These are phyloP conservation scores for Gobiocypris rarus DNA, from an alignment of 2,113 vertebrate genomes.

Conservation along the genomic window DNA sequence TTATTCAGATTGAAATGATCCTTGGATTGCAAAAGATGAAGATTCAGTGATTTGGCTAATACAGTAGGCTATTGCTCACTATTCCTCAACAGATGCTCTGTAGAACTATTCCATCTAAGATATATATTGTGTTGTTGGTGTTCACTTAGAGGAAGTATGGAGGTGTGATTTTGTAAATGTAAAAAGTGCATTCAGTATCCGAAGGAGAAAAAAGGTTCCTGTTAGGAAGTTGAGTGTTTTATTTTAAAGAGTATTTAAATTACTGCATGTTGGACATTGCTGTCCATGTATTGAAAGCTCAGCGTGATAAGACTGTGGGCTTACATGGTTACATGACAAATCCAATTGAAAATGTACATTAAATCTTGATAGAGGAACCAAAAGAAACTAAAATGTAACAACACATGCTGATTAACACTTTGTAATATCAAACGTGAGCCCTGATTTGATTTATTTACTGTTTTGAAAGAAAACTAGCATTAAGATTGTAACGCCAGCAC, in stretches of 20 bases:
- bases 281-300: constrained; percentile 68
- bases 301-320: constrained; percentile 69
- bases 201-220: constrained; percentile 62
- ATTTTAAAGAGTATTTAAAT: constrained; percentile 72
- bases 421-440: not conserved
- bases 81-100: constrained; percentile 71
- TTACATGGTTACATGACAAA: constrained; percentile 73
- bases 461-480: constrained; percentile 24
- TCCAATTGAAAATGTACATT: constrained; percentile 39
- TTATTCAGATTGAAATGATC: constrained; percentile 78
- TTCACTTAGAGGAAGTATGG: constrained; percentile 77
- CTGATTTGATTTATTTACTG: not conserved
- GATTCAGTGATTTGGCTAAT: constrained; percentile 79
- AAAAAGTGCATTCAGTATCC: constrained; percentile 79
- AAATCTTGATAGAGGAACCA: not conserved
- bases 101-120: constrained; percentile 78
- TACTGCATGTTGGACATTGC: constrained; percentile 71
- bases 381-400: not conserved
- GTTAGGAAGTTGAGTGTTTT: constrained; percentile 60
- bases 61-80: constrained; percentile 65
- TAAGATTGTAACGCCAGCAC: constrained; percentile 45
- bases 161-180: constrained; percentile 70
- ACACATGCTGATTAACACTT: constrained; percentile 1
- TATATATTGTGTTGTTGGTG: constrained; percentile 80
- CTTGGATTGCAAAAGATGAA: constrained; percentile 76